Base-by-base conservation (phyloP, 64 coral and sea anemone species). In the Dendronephthya gigantea region DNA sequence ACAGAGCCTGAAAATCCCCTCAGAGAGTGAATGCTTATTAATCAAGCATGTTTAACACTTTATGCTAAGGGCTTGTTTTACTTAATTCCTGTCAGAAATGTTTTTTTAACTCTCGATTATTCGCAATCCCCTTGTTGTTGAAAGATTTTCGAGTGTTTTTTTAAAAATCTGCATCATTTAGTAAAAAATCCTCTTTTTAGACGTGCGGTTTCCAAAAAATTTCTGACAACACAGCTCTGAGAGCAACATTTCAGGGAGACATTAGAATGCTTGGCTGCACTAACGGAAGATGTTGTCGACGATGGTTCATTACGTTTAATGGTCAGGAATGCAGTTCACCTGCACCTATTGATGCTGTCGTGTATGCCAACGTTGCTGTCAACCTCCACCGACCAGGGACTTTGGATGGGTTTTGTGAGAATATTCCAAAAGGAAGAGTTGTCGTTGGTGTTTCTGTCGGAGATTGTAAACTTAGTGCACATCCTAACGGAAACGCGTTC, bases 241-340 rank as follows among this genome's bases (percentile, higher is more conserved):
- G 66, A 52, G 86, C 88, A 13, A 65, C 84, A 49, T 91, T 87
- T 48, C 59, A 87, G 83, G 90, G 90, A 16, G 16, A 82, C 34
- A 34, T 52, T 55, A 56, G 90, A n/a, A 87, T 88, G 4, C 0
- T 0, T 12, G 45, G 82, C 17, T 91, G 90, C 17, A 56, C 62
- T 7, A 14, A 1, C 0, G 41, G 41, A 45, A 45, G 41, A 45
- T 91, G 90, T 49, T 88, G 90, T 19, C 48, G 41, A 82, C 81
- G 90, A 9, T 91, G 85, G 90, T 84, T 40, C 51, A 76, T 91
- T 48, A 91, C 90, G 0, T 91, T 91, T 45, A 91, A 88, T 49
- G 25, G 82, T 32, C 29, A 1, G 2, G 90, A 91, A 49, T 91
- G 90, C 40, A 68, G 7, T 15, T 28, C 38, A 13, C 90, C 90